Percentiles rank a stretch among this genome's conserved stretches.
These are phyloP conservation scores for Nephotettix cincticeps DNA, from an alignment of 1,140 invertebrate genomes.

Conservation along the genomic window DNA sequence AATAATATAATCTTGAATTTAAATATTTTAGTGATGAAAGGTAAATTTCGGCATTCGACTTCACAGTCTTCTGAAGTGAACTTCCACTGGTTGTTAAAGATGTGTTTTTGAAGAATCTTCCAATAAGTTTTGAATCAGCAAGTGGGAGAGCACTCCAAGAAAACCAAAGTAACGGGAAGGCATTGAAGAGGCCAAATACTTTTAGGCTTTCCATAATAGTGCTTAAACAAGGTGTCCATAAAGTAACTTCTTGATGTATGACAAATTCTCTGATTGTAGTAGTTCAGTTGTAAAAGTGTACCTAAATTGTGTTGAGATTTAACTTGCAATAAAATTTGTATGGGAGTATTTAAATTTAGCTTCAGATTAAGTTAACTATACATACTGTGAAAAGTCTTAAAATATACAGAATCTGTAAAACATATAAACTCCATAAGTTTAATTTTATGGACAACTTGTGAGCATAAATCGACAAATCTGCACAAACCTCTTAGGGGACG, in stretches of 20 bases:
- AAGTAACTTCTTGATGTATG: not conserved
- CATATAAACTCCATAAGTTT: too few species aligned
- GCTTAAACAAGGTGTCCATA: not conserved
- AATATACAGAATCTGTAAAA: too few species aligned
- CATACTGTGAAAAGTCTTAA: too few species aligned
- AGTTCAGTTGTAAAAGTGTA: too few species aligned
- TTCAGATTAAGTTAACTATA: too few species aligned
- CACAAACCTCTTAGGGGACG: not conserved
- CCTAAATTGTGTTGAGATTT: not conserved
- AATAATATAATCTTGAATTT: not conserved
- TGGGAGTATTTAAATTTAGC: too few species aligned
- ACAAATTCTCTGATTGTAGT: too few species aligned
- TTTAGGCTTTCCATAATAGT: not conserved
- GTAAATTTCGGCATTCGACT: not conserved
- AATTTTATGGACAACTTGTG: too few species aligned
- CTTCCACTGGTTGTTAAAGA: not conserved
- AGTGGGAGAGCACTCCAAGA: slow-evolving; percentile 10
- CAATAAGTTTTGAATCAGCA: too few species aligned
- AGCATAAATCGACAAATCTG: not conserved
- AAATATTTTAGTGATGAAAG: not conserved
- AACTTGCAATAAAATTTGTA: not conserved
- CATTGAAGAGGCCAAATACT: not conserved
- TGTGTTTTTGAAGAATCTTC: too few species aligned
- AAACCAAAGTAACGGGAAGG: not conserved
- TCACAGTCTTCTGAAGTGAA: slow-evolving; percentile 10